Base-by-base conservation (phyloP, 2,888 invertebrate genomes). In the Tetanocera ferruginea region DNA sequence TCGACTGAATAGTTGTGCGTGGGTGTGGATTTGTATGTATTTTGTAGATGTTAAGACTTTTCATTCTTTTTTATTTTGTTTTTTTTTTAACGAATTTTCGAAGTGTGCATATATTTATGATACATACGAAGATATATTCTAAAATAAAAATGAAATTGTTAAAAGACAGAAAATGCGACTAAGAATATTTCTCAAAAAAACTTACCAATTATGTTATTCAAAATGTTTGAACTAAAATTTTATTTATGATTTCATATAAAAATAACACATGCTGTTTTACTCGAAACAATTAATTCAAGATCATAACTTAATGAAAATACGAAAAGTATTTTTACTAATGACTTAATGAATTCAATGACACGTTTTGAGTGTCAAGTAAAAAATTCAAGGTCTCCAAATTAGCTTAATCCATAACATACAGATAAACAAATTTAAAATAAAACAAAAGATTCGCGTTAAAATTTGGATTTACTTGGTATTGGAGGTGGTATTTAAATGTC, bases 131-230 rank as follows among this genome's bases (percentile, higher is more conserved):
- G 51, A 69, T n/a, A 69, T 51, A 17, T 28, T 51, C 69, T 69
- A 69, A 69, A 69, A 69, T 69, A 69, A 69, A 51, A 51, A 69
- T 51, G 17, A 17, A 25, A 43, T 67, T 25, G 51, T 69, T 51
- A 14, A 51, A 69, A 51, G 43, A 25, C 5, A 19, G 51, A 51
- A 51, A 51, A n/a, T 51, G 28, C 23, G n/a, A 64, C 25, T 17
- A 25, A 64, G 34, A 62, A 62, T 11, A 31, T 28, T 31, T 60
- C 43, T 43, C 17, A 23, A n/a, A 43, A 14, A 9, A 69, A 69
- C 69, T 69, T 69, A 69, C 69, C 69, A 17, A 28, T 17, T 66
- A 60, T 60, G 57, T 17, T 28, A 43, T 14, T 43, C 11, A 43
- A 14, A 43, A 43, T 43, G 37, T 37, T 37, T 11, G 14, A 60